Evolutionary conservation across 35 echinoderm and acorn worm genomes (phyloP).

Genomic region (Ophioderma brevispina): DNA sequence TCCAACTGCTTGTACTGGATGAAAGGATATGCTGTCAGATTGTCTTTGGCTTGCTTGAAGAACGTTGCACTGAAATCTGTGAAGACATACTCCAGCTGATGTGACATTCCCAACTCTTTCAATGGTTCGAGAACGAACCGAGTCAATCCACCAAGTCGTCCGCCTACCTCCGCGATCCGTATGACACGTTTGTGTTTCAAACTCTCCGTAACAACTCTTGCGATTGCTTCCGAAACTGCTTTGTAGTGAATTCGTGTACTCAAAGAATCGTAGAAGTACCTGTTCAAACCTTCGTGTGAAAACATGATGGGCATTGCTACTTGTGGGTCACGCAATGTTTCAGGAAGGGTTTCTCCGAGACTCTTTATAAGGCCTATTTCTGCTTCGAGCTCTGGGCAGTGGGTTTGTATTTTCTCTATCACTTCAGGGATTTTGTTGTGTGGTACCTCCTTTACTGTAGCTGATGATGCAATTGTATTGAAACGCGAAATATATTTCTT

Average conservation of each 20-base stretch:
- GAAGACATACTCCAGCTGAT: slow-evolving; percentile 80
- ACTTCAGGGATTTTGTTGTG: not conserved
- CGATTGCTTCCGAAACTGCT: slow-evolving; percentile 52
- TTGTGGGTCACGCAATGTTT: slow-evolving; percentile 32
- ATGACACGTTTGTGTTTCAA: slow-evolving; percentile 61
- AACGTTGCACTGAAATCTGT: slow-evolving; percentile 86
- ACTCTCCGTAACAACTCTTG: slow-evolving; percentile 50
- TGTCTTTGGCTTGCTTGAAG: slow-evolving; percentile 71
- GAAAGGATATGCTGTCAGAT: slow-evolving; percentile 45
- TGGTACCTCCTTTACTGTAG: not conserved
- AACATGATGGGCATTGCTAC: slow-evolving; percentile 64
- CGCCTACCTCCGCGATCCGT: slow-evolving; percentile 75
- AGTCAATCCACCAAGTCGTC: slow-evolving; percentile 78
- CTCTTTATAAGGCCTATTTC: not conserved
- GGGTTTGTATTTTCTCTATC: not conserved
- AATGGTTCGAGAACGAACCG: slow-evolving; percentile 64
- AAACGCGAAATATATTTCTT: not conserved
- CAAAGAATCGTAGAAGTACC: slow-evolving; percentile 72
- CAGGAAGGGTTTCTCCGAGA: not conserved
- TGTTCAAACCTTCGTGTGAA: slow-evolving; percentile 67
- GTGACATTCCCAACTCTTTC: slow-evolving; percentile 48
- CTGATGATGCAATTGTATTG: not conserved
- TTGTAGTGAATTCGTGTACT: slow-evolving; percentile 77
- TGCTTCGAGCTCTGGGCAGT: not conserved
- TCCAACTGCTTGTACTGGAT: slow-evolving; percentile 87